phyloP scores from a whole-genome alignment of 1,140 invertebrate genomes.

The Bombus huntii region DNA sequence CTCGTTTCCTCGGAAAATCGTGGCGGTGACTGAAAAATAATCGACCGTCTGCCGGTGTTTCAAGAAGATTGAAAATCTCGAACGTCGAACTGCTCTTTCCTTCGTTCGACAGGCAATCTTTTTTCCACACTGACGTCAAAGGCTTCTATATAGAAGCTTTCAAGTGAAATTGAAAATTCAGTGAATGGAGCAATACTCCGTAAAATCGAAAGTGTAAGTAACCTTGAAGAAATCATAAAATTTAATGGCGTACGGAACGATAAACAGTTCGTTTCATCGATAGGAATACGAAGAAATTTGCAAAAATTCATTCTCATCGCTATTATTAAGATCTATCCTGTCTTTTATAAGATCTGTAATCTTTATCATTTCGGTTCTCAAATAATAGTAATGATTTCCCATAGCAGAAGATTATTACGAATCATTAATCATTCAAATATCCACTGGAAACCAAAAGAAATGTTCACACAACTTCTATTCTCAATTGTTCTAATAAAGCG shows the following conservation, averaged over 20 bases:
- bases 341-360: not conserved
- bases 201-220: not conserved
- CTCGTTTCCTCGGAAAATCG: slow-evolving; percentile 57
- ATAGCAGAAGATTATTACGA: not conserved
- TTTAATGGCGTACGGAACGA: not conserved
- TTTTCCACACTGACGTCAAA: too few species aligned
- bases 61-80: not conserved
- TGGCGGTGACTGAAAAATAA: slow-evolving; percentile 10
- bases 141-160: not conserved
- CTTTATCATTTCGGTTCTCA: not conserved
- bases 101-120: not conserved
- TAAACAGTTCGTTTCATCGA: not conserved
- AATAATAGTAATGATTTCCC: not conserved
- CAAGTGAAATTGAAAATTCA: not conserved
- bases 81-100: too few species aligned
- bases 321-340: not conserved
- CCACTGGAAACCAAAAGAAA: not conserved
- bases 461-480: not conserved
- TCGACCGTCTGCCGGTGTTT: not conserved
- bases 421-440: not conserved
- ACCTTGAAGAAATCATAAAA: not conserved
- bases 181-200: not conserved
- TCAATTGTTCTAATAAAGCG: not conserved
- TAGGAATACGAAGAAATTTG: not conserved
- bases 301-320: not conserved